Conservation (phyloP, 2,888 invertebrate genomes). For the Ceraclea dissimilis region DNA sequence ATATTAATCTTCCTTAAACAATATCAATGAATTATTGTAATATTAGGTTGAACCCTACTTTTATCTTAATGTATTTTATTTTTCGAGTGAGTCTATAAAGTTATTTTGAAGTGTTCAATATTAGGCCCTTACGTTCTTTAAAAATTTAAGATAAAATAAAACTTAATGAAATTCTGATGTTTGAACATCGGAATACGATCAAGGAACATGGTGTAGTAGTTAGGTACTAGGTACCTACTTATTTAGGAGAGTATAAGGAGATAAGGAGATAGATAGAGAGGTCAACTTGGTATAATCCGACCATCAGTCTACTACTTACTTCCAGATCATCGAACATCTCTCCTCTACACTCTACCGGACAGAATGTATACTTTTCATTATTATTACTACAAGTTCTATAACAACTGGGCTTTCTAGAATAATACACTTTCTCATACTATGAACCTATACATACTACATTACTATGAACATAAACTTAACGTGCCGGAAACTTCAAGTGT, state of each 20-base stretch:
- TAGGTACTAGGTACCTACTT: too few species aligned
- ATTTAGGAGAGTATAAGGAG: too few species aligned
- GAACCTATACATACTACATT: background rate
- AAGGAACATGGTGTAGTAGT: background rate
- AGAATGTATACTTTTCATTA: background rate
- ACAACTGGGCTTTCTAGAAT: too few species aligned
- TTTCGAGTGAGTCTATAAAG: too few species aligned
- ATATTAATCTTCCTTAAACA: too few species aligned
- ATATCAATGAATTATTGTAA: too few species aligned
- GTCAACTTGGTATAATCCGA: conserved; percentile 11
- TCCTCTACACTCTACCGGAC: background rate
- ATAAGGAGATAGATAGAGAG: conserved; percentile 12
- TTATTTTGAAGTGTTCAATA: too few species aligned
- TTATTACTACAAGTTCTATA: too few species aligned
- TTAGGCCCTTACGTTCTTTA: background rate
- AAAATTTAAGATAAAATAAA: background rate
- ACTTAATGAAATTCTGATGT: background rate
- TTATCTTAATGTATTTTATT: too few species aligned
- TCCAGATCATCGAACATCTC: conserved; percentile 10
- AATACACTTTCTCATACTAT: too few species aligned
- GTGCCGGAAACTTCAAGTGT: conserved; percentile 13
- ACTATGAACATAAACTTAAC: conserved; percentile 9
- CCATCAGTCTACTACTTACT: conserved; percentile 15
- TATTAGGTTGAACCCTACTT: too few species aligned
- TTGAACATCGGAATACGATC: background rate